These are phyloP conservation scores for Zenarchopterus dispar DNA, from an alignment of 2,797 vertebrate genomes.

Conservation along the genomic window DNA sequence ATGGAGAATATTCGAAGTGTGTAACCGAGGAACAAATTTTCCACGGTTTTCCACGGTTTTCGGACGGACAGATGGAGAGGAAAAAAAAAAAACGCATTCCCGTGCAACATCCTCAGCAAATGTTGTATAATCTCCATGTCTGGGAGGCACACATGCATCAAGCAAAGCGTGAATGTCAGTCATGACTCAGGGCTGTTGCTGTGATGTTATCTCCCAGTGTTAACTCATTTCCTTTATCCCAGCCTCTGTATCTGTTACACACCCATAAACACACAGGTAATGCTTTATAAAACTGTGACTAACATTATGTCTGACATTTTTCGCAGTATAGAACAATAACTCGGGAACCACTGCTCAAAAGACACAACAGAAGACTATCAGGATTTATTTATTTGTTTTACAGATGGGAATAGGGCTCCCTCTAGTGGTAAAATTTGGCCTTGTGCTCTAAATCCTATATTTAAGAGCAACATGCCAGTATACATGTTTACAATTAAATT, in stretches of 20 bases:
- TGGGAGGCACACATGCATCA: slow-evolving; percentile 43
- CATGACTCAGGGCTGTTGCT: slow-evolving; percentile 34
- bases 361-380: neutral
- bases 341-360: slow-evolving; percentile 6
- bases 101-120: slow-evolving; percentile 27
- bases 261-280: neutral
- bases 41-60: too few species aligned
- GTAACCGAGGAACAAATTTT: slow-evolving; percentile 29
- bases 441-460: too few species aligned
- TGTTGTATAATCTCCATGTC: slow-evolving; percentile 57
- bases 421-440: slow-evolving; percentile 50
- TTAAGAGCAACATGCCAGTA: neutral
- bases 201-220: slow-evolving; percentile 16
- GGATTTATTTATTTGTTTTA: neutral
- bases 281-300: neutral
- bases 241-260: neutral
- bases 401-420: slow-evolving; percentile 32
- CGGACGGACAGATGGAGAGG: slow-evolving; percentile 43
- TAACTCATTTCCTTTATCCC: slow-evolving; percentile 16
- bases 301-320: slow-evolving; percentile 15
- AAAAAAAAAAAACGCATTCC: slow-evolving; percentile 56
- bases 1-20: slow-evolving; percentile 26
- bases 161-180: slow-evolving; percentile 37
- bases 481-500: neutral
- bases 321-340: slow-evolving; percentile 12